Evolutionary conservation across 2,888 invertebrate species (phyloP).

Genomic region (Drosophila putrida): DNA sequence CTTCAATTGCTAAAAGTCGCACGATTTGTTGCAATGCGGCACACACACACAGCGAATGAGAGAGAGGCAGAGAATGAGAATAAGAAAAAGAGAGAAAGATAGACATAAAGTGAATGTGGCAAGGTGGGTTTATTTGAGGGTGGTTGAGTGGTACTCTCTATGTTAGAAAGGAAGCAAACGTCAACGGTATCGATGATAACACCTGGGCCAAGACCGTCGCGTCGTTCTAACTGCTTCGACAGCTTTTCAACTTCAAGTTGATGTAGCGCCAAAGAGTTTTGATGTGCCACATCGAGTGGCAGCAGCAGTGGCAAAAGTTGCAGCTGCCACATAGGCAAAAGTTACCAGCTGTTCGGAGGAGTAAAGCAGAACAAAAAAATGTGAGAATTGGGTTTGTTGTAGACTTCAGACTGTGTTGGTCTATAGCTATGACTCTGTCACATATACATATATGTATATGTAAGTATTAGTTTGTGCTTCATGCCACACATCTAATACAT

Average conservation of each 20-base stretch:
- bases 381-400: slow-evolving; percentile 22
- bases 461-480: slow-evolving; percentile 19
- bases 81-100: not conserved
- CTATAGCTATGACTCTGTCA: slow-evolving; percentile 13
- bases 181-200: slow-evolving; percentile 78
- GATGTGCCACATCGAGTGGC: slow-evolving; percentile 77
- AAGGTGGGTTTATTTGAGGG: slow-evolving; percentile 8
- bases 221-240: slow-evolving; percentile 58
- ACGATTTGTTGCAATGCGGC: slow-evolving; percentile 64
- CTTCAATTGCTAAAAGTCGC: slow-evolving; percentile 73
- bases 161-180: slow-evolving; percentile 71
- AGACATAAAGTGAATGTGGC: slow-evolving; percentile 27
- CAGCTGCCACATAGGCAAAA: slow-evolving; percentile 69
- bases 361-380: slow-evolving; percentile 1
- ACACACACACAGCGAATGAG: slow-evolving; percentile 5
- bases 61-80: slow-evolving; percentile 7
- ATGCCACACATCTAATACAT: slow-evolving; percentile 65
- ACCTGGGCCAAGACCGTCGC: slow-evolving; percentile 60
- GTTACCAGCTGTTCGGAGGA: slow-evolving; percentile 51
- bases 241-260: slow-evolving; percentile 73
- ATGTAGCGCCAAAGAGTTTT: slow-evolving; percentile 67
- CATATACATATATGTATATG: slow-evolving; percentile 13
- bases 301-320: slow-evolving; percentile 58
- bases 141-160: slow-evolving; percentile 37
- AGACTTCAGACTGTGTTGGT: slow-evolving; percentile 9